phyloP scores from a whole-genome alignment of 2,888 invertebrate species.

The Saturnia japonica region DNA sequence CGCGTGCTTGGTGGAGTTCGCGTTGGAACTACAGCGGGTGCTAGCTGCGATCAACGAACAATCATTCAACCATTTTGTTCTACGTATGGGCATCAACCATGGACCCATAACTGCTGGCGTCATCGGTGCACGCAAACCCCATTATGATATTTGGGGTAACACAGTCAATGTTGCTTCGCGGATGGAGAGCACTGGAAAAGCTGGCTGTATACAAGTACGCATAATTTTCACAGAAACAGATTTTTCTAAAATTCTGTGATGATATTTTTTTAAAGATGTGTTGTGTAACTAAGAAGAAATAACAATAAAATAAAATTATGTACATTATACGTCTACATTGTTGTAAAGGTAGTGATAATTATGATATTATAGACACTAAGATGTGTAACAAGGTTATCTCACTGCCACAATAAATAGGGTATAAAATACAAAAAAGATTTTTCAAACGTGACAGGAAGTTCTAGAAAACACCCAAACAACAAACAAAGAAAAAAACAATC shows the following conservation, averaged over 20 bases:
- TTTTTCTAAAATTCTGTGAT: neutral
- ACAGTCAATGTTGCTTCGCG: constrained; percentile 98
- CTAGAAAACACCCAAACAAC: too few species aligned
- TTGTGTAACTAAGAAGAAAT: too few species aligned
- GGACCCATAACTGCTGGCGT: constrained; percentile 98
- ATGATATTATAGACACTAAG: too few species aligned
- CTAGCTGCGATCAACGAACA: constrained; percentile 96
- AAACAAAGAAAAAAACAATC: too few species aligned
- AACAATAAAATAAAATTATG: too few species aligned
- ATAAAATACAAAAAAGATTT: too few species aligned
- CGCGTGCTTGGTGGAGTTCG: constrained; percentile 93
- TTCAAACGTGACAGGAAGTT: too few species aligned
- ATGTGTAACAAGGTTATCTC: too few species aligned
- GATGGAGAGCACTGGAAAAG: constrained; percentile 99
- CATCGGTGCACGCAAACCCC: constrained; percentile 96
- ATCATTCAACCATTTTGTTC: constrained; percentile 96
- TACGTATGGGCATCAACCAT: constrained; percentile 97
- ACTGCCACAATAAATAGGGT: too few species aligned
- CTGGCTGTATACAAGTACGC: constrained; percentile 94
- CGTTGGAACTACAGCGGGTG: constrained; percentile 94
- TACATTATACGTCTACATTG: too few species aligned
- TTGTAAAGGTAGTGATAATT: too few species aligned
- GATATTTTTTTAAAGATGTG: too few species aligned
- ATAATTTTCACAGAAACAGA: neutral
- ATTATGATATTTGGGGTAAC: constrained; percentile 98